These are phyloP conservation scores for Halcyon senegalensis DNA, from an alignment of 2,113 vertebrate genomes.

Conservation along the genomic window DNA sequence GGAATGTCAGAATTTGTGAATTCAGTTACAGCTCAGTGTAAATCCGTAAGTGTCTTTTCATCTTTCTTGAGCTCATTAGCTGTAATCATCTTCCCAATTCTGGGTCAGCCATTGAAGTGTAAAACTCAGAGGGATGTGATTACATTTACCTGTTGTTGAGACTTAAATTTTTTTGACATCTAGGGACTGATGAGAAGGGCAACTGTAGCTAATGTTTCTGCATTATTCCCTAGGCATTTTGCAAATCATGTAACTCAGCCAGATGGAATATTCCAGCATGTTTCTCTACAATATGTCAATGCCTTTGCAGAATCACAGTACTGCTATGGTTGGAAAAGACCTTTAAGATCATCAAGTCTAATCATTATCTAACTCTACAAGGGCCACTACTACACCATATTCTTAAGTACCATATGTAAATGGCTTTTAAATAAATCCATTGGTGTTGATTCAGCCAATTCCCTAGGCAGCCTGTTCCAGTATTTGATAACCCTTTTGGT, in stretches of 20 bases:
- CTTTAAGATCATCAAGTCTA: too few relatives aligned
- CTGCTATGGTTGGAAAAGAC: too few relatives aligned
- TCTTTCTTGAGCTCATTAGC: constrained; percentile 45
- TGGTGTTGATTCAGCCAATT: too few relatives aligned
- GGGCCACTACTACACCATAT: too few relatives aligned
- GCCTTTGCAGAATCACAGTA: not conserved
- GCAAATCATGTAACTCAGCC: not conserved
- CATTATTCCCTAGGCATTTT: constrained; percentile 10
- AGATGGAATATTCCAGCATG: constrained; percentile 5
- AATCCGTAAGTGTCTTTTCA: not conserved
- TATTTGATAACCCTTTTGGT: too few relatives aligned
- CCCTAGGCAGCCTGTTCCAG: too few relatives aligned
- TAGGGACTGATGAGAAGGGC: not conserved
- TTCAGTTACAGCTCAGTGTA: not conserved
- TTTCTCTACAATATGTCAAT: not conserved
- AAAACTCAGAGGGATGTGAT: not conserved
- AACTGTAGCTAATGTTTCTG: not conserved
- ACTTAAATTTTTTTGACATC: not conserved
- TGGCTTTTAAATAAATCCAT: too few relatives aligned
- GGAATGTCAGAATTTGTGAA: not conserved
- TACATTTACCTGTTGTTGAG: constrained; percentile 53
- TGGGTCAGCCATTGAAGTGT: constrained; percentile 47
- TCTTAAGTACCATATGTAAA: too few relatives aligned
- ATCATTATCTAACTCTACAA: too few relatives aligned
- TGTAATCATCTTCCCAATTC: constrained; percentile 29